Base-by-base conservation (phyloP, 1,140 invertebrate genomes). In the Ruditapes philippinarum region DNA sequence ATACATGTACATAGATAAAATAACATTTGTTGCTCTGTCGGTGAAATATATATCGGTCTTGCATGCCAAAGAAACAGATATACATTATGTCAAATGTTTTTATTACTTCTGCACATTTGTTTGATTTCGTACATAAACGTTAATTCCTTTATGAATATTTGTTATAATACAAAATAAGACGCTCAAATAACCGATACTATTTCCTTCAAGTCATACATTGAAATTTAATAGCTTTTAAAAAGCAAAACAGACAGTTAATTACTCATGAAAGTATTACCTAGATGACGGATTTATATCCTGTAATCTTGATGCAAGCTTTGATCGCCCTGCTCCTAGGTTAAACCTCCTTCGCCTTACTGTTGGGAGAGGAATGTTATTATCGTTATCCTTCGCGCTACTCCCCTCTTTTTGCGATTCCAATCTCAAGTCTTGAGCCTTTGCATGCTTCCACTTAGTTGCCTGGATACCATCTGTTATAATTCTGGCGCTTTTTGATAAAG, bases 301-400 rank as follows among this genome's bases (percentile, higher is more conserved):
- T 3, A 81, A 31, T 28, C 38, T 28, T 31, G n/a, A 1, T 17
- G 36, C 19, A 22, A 85, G 49, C 17, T 49, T 42, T 4, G 82
- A 85, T 85, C 82, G 31, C n/a, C 82, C 82, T 12, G 82, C 65
- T 33, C 82, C 82, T 19, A 74, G 40, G 33, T 85, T 85, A 17
- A 85, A 22, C 11, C 82, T 28, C 14, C 33, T 68, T 57, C 42
- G 36, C 12, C 12, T 73, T 0, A 85, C 45, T 31, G 82, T 65
- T 38, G 82, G 82, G 2, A 85, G 49, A 33, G 65, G 82, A 74
- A 65, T 49, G 42, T 85, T 51, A 1, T 11, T 5, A 38, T 85
- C 73, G 51, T 31, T 70, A 28, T 85, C 79, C 54, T 82, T 36
- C 65, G 38, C 25, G 25, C 22, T 60, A 1, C 1, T 22, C 28